phyloP scores from a whole-genome alignment of 2,888 invertebrate genomes.

The Smittia sp. region DNA sequence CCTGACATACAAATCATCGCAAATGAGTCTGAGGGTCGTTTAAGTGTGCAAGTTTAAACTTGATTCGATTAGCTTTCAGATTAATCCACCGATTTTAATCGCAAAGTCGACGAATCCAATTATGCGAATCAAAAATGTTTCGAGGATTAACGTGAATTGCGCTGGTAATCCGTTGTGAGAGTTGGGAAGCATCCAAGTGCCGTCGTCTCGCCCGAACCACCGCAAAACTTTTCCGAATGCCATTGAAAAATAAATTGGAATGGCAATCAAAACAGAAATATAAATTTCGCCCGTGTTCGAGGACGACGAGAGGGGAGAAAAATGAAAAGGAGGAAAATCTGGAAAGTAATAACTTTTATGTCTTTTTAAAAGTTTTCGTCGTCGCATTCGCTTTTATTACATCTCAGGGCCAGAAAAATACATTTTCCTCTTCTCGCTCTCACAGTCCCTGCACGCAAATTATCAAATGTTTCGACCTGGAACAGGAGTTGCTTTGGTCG shows the following conservation, averaged over 20 bases:
- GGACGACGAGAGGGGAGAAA: neutral
- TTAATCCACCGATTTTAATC: neutral
- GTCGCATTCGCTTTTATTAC: conserved; percentile 27
- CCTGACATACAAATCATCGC: conserved; percentile 14
- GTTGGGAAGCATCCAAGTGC: neutral
- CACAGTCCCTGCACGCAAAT: conserved; percentile 18
- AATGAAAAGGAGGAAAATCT: conserved; percentile 13
- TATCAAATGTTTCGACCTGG: neutral
- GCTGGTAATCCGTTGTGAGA: neutral
- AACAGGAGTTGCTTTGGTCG: neutral
- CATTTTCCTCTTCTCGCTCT: neutral
- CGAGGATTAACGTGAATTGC: neutral
- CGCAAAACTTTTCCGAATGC: neutral
- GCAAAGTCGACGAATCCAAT: neutral
- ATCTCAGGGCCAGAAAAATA: neutral
- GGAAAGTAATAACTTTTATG: conserved; percentile 31
- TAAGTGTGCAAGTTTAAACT: neutral
- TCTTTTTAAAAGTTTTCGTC: conserved; percentile 31
- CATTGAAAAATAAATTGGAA: conserved; percentile 31
- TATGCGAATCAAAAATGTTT: neutral
- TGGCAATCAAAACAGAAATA: conserved; percentile 31
- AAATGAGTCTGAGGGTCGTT: neutral
- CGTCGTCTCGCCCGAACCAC: neutral
- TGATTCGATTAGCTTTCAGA: no score
- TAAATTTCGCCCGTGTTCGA: neutral